Evolutionary conservation across 1,140 invertebrate species (phyloP).

Genomic region (Diabrotica virgifera): DNA sequence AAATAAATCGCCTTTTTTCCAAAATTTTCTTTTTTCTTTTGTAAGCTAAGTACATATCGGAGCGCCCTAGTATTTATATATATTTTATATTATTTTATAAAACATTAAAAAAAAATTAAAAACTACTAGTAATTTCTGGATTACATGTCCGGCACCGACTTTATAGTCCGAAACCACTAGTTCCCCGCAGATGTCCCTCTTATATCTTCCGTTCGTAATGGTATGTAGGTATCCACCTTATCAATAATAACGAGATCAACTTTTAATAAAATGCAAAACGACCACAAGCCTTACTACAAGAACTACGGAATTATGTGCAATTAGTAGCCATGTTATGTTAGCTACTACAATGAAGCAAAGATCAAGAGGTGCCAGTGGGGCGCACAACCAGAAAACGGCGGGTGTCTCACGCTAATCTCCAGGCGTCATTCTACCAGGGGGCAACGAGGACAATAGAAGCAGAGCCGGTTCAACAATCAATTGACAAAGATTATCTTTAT

Average conservation of each 20-base stretch:
- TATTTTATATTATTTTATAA: too few relatives aligned
- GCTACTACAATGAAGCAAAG: slow-evolving; percentile 20
- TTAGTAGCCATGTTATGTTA: slow-evolving; percentile 17
- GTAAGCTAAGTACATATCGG: too few relatives aligned
- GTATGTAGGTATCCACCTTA: neutral
- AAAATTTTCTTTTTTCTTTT: too few relatives aligned
- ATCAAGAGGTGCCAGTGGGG: slow-evolving; percentile 8
- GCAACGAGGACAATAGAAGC: slow-evolving; percentile 11
- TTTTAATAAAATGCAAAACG: neutral
- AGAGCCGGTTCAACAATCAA: slow-evolving; percentile 11
- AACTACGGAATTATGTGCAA: slow-evolving; percentile 12
- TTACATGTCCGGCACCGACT: too few relatives aligned
- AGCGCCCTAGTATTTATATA: too few relatives aligned
- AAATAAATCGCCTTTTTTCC: too few relatives aligned
- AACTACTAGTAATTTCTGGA: too few relatives aligned
- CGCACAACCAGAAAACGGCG: neutral
- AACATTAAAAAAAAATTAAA: too few relatives aligned
- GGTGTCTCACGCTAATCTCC: slow-evolving; percentile 15
- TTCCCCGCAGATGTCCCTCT: too few relatives aligned
- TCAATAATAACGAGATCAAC: neutral
- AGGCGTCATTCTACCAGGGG: slow-evolving; percentile 1
- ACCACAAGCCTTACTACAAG: neutral
- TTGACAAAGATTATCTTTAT: too few relatives aligned
- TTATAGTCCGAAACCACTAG: too few relatives aligned
- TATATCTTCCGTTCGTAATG: too few relatives aligned